These are phyloP conservation scores for Drosophila rellima DNA, from an alignment of 2,888 invertebrate genomes.

Conservation along the genomic window DNA sequence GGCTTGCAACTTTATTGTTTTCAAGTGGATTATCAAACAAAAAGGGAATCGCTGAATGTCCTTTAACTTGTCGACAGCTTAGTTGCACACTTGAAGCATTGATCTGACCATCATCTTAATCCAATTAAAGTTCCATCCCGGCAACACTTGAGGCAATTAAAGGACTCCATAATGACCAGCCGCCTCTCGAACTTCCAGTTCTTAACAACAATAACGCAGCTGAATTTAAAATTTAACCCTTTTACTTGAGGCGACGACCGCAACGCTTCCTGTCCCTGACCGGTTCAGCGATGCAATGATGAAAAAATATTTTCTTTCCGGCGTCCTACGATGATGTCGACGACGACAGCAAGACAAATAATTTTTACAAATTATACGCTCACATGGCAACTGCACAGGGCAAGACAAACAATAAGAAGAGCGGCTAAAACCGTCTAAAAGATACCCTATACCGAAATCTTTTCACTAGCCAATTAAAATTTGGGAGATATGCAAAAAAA, in stretches of 20 bases:
- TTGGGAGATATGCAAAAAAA: no score
- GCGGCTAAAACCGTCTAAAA: rapidly evolving
- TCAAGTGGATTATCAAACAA: constrained; percentile 33
- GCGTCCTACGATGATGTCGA: constrained; percentile 31
- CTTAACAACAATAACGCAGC: constrained; percentile 55
- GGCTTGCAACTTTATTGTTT: constrained; percentile 11
- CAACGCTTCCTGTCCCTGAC: constrained; percentile 67
- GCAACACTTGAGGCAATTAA: constrained; percentile 63
- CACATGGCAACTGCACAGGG: constrained; percentile 68
- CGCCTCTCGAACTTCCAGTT: background rate
- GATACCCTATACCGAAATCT: constrained; percentile 11
- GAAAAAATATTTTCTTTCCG: constrained; percentile 68
- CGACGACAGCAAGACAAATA: constrained; percentile 72
- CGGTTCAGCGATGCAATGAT: constrained; percentile 62
- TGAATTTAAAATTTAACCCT: constrained; percentile 76
- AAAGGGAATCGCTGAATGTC: background rate
- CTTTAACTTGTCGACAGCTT: constrained; percentile 7
- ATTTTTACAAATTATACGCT: constrained; percentile 78
- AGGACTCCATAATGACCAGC: constrained; percentile 33
- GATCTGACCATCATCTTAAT: constrained; percentile 61
- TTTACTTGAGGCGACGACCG: constrained; percentile 71
- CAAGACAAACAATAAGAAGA: constrained; percentile 58
- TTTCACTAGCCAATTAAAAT: no score
- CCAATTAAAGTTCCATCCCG: constrained; percentile 59
- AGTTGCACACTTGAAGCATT: constrained; percentile 32